phyloP scores from a whole-genome alignment of 2,113 vertebrate genomes.

The Phaethon lepturus region DNA sequence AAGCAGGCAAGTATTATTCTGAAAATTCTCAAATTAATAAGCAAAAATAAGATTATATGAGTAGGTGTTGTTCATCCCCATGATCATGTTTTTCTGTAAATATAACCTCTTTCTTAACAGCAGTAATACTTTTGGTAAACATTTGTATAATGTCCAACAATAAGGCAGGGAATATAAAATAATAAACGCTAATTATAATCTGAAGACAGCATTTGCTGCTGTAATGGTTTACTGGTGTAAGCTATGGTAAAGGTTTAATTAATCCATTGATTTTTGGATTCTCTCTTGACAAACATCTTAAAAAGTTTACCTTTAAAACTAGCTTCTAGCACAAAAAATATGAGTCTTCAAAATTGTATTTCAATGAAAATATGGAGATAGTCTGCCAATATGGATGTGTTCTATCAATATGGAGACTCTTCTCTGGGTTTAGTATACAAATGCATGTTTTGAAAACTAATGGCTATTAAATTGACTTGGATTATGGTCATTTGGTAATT shows the following conservation, averaged over 20 bases:
- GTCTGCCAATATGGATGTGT: background rate
- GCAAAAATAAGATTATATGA: background rate
- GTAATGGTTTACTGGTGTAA: background rate
- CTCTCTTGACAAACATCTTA: background rate
- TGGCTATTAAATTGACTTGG: background rate
- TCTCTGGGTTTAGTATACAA: background rate
- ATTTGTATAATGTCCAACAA: background rate
- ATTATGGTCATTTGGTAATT: background rate
- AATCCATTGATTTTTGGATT: background rate
- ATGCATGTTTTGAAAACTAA: background rate
- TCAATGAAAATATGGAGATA: background rate
- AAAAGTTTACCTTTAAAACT: background rate
- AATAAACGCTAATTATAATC: background rate
- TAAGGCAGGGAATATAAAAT: background rate
- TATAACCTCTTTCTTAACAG: background rate
- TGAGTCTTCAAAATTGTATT: constrained; percentile 71
- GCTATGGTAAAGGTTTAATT: background rate
- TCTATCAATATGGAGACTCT: background rate
- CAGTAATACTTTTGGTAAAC: background rate
- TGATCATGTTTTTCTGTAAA: background rate
- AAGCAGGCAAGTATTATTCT: background rate
- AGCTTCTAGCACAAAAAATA: background rate
- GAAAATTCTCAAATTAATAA: background rate
- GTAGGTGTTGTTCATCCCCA: background rate
- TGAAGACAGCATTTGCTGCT: background rate